A percentile compares a stretch with the other conserved stretches of the same genome.
Evolutionary conservation across 2,113 vertebrate genomes (phyloP).

Genomic region (Taxidea taxus): DNA sequence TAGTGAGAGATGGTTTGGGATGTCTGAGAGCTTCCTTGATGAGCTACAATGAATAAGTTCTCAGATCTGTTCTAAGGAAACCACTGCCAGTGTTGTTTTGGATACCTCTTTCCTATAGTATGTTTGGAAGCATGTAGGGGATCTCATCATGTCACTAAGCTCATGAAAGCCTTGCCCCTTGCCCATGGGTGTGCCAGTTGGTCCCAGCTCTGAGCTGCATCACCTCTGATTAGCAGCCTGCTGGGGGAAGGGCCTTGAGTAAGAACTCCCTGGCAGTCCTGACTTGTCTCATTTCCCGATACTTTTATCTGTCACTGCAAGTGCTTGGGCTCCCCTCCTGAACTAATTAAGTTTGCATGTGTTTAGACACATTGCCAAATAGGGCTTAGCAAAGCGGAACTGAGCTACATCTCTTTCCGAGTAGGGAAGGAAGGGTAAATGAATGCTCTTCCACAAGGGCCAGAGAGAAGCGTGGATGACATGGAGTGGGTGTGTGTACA

Average conservation of each 20-base stretch:
- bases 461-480: neutral
- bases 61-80: slow-evolving; percentile 29
- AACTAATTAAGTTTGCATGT: slow-evolving; percentile 88
- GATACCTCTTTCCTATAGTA: neutral
- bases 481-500: neutral
- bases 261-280: slow-evolving; percentile 83
- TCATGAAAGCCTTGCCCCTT: slow-evolving; percentile 63
- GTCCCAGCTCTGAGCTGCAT: slow-evolving; percentile 64
- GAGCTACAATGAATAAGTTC: neutral
- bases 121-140: slow-evolving; percentile 73
- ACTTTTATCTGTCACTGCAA: slow-evolving; percentile 86
- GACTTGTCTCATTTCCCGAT: slow-evolving; percentile 86
- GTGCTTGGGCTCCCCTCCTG: slow-evolving; percentile 82
- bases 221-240: slow-evolving; percentile 81
- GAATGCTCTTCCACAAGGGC: slow-evolving; percentile 47
- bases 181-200: slow-evolving; percentile 33
- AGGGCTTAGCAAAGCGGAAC: slow-evolving; percentile 89
- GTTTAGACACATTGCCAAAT: slow-evolving; percentile 90
- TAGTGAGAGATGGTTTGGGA: neutral
- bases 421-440: slow-evolving; percentile 68
- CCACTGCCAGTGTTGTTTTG: neutral
- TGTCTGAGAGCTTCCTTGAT: neutral
- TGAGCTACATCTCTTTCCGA: slow-evolving; percentile 85
- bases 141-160: slow-evolving; percentile 46
- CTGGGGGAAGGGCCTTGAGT: slow-evolving; percentile 77